phyloP scores from a whole-genome alignment of 2,888 invertebrate genomes.

The Lasioglossum malachurum region DNA sequence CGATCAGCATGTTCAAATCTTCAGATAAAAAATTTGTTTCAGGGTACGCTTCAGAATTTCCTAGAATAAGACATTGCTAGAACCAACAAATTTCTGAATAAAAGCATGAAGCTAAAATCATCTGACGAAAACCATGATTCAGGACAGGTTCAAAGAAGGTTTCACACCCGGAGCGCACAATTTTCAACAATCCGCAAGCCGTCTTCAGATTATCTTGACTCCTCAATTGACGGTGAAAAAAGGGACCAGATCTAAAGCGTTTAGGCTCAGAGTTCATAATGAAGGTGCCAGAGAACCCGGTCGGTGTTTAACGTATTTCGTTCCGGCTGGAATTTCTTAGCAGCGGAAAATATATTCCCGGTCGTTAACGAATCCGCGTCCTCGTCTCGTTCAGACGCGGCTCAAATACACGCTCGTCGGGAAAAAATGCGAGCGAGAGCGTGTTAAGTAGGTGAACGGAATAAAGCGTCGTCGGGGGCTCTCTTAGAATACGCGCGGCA shows the following conservation, averaged over 20 bases:
- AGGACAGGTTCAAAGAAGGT: background rate
- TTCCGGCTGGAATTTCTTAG: slow-evolving; percentile 4
- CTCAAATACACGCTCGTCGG: background rate
- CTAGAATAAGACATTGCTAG: no score
- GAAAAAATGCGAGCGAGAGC: slow-evolving; percentile 4
- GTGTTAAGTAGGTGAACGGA: slow-evolving; percentile 39
- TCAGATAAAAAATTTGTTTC: no score
- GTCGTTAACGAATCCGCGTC: slow-evolving; percentile 51
- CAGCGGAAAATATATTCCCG: slow-evolving; percentile 37
- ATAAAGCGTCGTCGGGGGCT: slow-evolving; percentile 26
- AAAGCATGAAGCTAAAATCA: background rate
- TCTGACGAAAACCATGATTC: background rate
- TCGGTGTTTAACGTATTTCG: slow-evolving; percentile 21
- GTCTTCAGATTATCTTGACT: background rate
- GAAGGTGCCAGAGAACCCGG: slow-evolving; percentile 1
- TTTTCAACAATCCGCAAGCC: background rate
- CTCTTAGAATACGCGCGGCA: background rate
- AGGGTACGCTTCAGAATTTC: background rate
- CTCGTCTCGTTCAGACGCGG: slow-evolving; percentile 41
- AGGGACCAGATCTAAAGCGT: slow-evolving; percentile 11
- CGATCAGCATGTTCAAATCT: no score
- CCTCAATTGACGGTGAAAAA: background rate
- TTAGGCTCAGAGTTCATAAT: background rate
- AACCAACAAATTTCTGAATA: no score
- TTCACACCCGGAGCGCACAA: background rate